A percentile compares a stretch with the other conserved stretches of the same genome.
Evolutionary conservation across 2,888 invertebrate genomes (phyloP).

Genomic region (Noctua janthina): DNA sequence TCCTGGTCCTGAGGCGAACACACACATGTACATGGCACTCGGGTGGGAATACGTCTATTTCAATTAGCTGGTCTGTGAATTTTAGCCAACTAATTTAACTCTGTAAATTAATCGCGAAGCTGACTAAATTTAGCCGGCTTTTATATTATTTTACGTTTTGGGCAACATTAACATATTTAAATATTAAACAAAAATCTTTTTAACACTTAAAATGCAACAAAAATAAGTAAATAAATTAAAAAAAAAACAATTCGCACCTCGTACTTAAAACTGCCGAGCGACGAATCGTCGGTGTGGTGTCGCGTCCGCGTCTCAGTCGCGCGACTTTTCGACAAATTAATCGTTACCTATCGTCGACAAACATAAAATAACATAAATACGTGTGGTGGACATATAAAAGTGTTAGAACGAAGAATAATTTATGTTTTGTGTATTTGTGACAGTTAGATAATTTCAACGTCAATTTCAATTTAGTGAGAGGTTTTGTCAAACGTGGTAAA

Average conservation of each 20-base stretch:
- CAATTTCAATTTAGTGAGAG: background rate
- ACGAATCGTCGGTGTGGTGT: constrained; percentile 93
- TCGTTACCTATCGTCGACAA: constrained; percentile 80
- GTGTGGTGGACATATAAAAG: constrained; percentile 39
- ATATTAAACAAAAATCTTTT: background rate
- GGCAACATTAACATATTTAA: constrained; percentile 1
- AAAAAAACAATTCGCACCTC: constrained; percentile 90
- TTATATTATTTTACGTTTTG: constrained; percentile 2
- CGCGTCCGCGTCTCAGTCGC: constrained; percentile 87
- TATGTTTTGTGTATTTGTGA: background rate
- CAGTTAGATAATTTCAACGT: background rate
- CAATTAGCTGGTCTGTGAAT: background rate
- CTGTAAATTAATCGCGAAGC: background rate
- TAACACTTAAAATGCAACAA: background rate
- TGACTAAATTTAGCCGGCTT: background rate
- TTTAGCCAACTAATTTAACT: background rate
- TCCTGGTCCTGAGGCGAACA: constrained; percentile 88
- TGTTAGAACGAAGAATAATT: constrained; percentile 41
- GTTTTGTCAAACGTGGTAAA: background rate
- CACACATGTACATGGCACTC: background rate
- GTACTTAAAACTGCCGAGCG: constrained; percentile 92
- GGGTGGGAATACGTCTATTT: background rate
- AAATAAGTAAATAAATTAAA: constrained; percentile 26
- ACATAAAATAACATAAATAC: constrained; percentile 63
- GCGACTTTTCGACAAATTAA: constrained; percentile 81